Conservation (phyloP, 1,140 invertebrate species). For the Eubasilissa regina region DNA sequence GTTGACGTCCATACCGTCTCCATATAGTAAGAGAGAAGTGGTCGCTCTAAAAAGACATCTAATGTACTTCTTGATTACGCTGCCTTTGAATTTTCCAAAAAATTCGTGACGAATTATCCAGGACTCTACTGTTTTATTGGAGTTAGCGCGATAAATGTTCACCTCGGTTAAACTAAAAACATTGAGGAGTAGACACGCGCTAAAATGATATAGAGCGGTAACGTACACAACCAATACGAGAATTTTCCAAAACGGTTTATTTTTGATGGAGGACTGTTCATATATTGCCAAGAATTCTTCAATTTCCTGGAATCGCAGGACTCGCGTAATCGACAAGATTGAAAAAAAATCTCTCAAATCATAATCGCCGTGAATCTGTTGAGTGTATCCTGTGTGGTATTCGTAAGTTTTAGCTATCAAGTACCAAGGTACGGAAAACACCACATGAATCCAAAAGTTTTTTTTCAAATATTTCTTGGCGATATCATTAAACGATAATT, state of each 20-base stretch:
- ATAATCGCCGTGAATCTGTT: background rate
- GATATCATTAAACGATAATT: background rate
- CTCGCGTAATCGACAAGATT: background rate
- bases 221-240: background rate
- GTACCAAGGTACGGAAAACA: constrained; percentile 15
- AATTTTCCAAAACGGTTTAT: constrained; percentile 12
- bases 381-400: background rate
- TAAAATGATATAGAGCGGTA: background rate
- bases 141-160: background rate
- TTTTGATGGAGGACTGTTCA: constrained; percentile 1
- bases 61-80: constrained; percentile 1
- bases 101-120: constrained; percentile 14
- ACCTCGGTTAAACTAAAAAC: background rate
- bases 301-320: background rate
- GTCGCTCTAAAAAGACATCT: constrained; percentile 13
- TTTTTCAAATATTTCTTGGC: background rate
- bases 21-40: constrained; percentile 7
- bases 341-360: constrained; percentile 26
- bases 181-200: constrained; percentile 9
- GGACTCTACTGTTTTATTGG: background rate
- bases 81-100: background rate
- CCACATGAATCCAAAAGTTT: constrained; percentile 15
- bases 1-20: background rate
- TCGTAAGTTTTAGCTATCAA: constrained; percentile 8
- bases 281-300: background rate